Percentiles rank a stretch among this genome's conserved stretches.
Conservation (phyloP, 2,888 invertebrate genomes). For the Augochlorella aurata region DNA sequence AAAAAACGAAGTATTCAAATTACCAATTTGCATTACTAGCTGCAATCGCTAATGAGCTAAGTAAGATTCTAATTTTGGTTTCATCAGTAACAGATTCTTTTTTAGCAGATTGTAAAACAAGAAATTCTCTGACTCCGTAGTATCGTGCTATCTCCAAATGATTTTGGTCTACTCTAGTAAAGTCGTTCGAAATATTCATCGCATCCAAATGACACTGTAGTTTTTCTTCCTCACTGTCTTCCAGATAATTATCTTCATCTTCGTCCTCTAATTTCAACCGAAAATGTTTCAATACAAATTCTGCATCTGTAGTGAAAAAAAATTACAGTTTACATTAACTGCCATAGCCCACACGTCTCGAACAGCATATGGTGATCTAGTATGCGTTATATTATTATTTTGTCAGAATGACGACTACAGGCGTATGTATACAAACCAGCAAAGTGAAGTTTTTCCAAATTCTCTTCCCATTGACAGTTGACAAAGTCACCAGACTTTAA, state of each 20-base stretch:
- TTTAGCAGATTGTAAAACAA: conserved; percentile 88
- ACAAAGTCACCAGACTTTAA: conserved; percentile 82
- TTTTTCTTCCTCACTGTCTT: conserved; percentile 72
- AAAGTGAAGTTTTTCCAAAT: conserved; percentile 84
- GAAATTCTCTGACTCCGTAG: conserved; percentile 92
- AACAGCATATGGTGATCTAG: neutral
- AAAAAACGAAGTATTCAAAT: conserved; percentile 52
- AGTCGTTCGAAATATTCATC: conserved; percentile 84
- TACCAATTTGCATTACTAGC: conserved; percentile 90
- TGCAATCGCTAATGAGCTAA: conserved; percentile 92
- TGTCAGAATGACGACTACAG: neutral
- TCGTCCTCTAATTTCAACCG: conserved; percentile 73
- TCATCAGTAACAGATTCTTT: conserved; percentile 85
- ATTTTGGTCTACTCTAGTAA: conserved; percentile 82
- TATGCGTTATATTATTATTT: neutral
- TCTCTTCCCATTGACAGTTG: conserved; percentile 83
- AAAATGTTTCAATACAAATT: conserved; percentile 79
- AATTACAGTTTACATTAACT: neutral
- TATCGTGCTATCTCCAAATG: conserved; percentile 85
- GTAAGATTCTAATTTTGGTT: conserved; percentile 89
- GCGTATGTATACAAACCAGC: conserved; percentile 81
- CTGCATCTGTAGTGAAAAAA: conserved; percentile 71
- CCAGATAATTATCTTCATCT: conserved; percentile 50
- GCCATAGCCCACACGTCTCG: neutral
- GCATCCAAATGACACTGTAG: conserved; percentile 83